Conservation (phyloP, 2,113 vertebrate species). For the Clarias batrachus region DNA sequence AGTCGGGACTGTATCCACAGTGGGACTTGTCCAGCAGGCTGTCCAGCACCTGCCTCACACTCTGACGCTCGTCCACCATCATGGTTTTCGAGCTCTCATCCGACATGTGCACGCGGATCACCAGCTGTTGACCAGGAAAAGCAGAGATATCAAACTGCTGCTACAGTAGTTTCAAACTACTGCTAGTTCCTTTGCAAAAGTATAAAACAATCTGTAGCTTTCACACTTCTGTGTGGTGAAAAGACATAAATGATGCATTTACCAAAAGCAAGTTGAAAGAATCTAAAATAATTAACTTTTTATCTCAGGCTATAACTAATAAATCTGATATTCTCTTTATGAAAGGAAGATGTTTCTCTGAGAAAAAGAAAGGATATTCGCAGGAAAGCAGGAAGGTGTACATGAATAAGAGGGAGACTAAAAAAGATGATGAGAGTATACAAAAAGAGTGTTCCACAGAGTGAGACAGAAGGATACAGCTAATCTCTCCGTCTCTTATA, state of each 20-base stretch:
- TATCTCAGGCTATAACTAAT: no score
- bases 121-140: slow-evolving; percentile 75
- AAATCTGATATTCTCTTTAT: background rate
- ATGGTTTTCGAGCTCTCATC: slow-evolving; percentile 99
- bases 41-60: slow-evolving; percentile 94
- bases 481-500: background rate
- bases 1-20: slow-evolving; percentile 93
- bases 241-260: background rate
- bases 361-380: background rate
- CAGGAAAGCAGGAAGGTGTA: background rate
- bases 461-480: background rate
- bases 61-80: slow-evolving; percentile 98
- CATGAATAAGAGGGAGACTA: background rate
- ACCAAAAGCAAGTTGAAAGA: background rate
- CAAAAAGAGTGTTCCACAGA: background rate
- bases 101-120: slow-evolving; percentile 97
- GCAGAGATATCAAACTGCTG: background rate
- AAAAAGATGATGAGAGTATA: background rate
- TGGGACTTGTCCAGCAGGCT: slow-evolving; percentile 97
- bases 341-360: background rate
- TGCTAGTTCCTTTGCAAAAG: background rate
- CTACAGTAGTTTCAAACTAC: background rate
- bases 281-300: background rate
- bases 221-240: background rate
- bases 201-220: background rate